These are phyloP conservation scores for Platyscapa corneri DNA, from an alignment of 1,140 invertebrate species.

Conservation along the genomic window DNA sequence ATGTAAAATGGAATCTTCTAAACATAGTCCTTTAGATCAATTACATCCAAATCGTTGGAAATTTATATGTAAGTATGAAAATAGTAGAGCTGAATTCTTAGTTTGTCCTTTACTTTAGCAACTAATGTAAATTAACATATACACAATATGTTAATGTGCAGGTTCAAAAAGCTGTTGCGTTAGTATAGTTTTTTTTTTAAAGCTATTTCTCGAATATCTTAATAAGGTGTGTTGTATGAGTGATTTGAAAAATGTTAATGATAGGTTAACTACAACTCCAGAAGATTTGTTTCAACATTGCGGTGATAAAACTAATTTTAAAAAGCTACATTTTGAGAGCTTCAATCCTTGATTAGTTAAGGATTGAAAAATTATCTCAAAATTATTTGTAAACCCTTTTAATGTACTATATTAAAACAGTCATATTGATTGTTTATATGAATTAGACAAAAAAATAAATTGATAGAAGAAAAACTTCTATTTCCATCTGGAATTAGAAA, in stretches of 20 bases:
- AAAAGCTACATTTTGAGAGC: conserved; percentile 24
- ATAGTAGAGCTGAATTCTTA: conserved; percentile 27
- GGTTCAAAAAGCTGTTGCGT: not conserved
- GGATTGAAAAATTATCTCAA: conserved; percentile 43
- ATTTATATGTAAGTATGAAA: conserved; percentile 69
- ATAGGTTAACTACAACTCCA: conserved; percentile 34
- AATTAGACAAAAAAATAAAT: conserved; percentile 32
- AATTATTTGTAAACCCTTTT: conserved; percentile 20
- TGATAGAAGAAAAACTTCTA: conserved; percentile 41
- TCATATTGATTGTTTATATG: conserved; percentile 46
- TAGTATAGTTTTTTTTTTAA: conserved; percentile 11
- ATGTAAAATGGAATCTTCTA: conserved; percentile 66
- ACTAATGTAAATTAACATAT: conserved; percentile 15
- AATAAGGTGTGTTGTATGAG: conserved; percentile 9
- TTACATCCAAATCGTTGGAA: conserved; percentile 71
- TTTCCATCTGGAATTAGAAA: conserved; percentile 47
- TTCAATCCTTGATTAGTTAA: conserved; percentile 26
- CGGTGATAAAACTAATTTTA: conserved; percentile 23
- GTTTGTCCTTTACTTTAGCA: conserved; percentile 25
- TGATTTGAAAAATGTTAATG: conserved; percentile 6
- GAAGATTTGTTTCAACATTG: conserved; percentile 36
- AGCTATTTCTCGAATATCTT: not conserved
- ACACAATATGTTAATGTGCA: not conserved
- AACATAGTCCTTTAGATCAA: conserved; percentile 65
- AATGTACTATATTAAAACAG: conserved; percentile 25